A percentile compares a stretch with the other conserved stretches of the same genome.
Evolutionary conservation across 2,888 invertebrate genomes (phyloP).

Genomic region (Argyresthia albistria): DNA sequence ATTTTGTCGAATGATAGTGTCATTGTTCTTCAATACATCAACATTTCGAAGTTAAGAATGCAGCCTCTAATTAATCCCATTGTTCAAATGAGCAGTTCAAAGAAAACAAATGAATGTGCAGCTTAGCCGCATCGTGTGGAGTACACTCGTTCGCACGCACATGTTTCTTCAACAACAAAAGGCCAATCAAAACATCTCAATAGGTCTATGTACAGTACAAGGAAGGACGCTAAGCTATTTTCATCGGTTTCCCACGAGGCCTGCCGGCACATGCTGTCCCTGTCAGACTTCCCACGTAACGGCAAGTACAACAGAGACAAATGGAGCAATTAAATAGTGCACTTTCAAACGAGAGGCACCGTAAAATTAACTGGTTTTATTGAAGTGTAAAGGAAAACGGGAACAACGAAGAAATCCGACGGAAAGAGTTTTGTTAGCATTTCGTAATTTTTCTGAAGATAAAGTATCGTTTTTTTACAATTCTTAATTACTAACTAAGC

Average conservation of each 20-base stretch:
- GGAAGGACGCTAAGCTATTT: conserved; percentile 48
- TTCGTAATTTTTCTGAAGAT: too few relatives aligned
- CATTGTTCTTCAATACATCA: too few relatives aligned
- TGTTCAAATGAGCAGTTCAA: too few relatives aligned
- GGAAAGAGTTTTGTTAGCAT: too few relatives aligned
- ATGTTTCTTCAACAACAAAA: conserved; percentile 19
- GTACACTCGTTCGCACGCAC: too few relatives aligned
- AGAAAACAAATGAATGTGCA: too few relatives aligned
- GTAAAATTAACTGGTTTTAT: conserved; percentile 22
- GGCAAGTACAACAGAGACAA: conserved; percentile 7
- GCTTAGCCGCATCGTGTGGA: too few relatives aligned
- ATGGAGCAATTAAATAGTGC: neutral
- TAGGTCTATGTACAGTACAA: conserved; percentile 20
- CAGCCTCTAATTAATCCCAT: too few relatives aligned
- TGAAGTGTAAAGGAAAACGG: conserved; percentile 22
- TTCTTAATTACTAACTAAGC: too few relatives aligned
- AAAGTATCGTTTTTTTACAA: too few relatives aligned
- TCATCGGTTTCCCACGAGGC: conserved; percentile 54
- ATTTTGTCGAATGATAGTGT: too few relatives aligned
- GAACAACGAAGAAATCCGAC: conserved; percentile 11
- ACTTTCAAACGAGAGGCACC: conserved; percentile 4
- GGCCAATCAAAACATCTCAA: conserved; percentile 32
- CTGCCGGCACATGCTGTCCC: conserved; percentile 17
- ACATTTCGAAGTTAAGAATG: too few relatives aligned
- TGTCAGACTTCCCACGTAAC: conserved; percentile 13